Evolutionary conservation across 2,797 vertebrate genomes (phyloP), one percentile per base, ranked within the genome.

Genomic region (Decapterus maruadsi): DNA sequence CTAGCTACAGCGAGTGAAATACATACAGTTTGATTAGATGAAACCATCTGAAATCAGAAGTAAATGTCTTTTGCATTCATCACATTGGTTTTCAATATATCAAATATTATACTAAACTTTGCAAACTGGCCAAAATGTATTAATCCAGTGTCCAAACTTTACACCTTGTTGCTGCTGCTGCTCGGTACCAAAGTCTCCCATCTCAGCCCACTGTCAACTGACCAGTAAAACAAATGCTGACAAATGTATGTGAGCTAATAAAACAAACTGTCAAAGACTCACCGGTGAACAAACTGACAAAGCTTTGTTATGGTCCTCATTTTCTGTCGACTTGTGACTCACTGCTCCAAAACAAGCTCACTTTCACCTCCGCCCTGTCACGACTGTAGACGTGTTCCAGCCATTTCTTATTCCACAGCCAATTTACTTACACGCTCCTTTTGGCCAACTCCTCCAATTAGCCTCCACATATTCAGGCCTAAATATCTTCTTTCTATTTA

Each of bases 271-370:
- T 51, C 29, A 26, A 20, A 51, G 9, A 36, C 6, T 8, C 34
- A 59, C 43, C 20, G 8, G 29, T 51, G 57, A 67, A 22, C 7
- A 14, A 20, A 48, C 53, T 48, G 43, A 59, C 43, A 48, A 62
- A 68, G 76, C 60, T 75, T 76, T 51, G 29, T 34, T 40, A 58
- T 40, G 14, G 40, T 68, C 56, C 29, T 61, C 31, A 55, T 66
- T 72, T 69, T 64, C 16, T 66, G 22, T 57, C 46, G 58, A 45
- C 22, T 58, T 36, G 31, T 82, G 74, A 82, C 77, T 82, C 78
- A 64, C n/a, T 58, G 61, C 68, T 75, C 62, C 43, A 51, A 75
- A 71, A 80, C 77, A 58, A 75, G 56, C 76, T 55, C 63, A 40
- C 76, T 19, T 19, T 53, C 55, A 29, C 31, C 40, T 46, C 36